Base-by-base conservation (phyloP, 2,797 vertebrate genomes). In the Acridotheres tristis region DNA sequence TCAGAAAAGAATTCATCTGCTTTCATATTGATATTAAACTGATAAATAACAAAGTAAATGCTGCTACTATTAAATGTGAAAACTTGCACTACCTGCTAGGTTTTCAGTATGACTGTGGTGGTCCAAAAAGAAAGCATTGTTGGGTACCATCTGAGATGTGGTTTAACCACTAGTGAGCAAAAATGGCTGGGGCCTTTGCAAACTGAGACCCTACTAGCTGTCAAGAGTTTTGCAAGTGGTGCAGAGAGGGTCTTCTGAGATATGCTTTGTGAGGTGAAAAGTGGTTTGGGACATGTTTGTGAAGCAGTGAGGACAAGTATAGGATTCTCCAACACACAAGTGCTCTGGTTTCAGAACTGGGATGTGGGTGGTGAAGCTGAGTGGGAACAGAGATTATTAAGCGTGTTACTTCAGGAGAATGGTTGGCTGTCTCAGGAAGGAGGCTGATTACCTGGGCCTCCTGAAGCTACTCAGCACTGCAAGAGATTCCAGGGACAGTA, bases 391-490 rank as follows among this genome's bases (percentile, higher is more conserved):
- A 32, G 21, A 22, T 51, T 51, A 63, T 57, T n/a, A 55, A 36
- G 50, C 0, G 0, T 10, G 1, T 32, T 48, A 20, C 0, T 4
- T 59, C 22, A 42, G 23, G 30, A 30, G 25, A 69, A 66, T 27
- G 26, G 8, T 7, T 62, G 16, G 1, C 3, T 76, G 5, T n/a
- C 12, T 80, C 32, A 42, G 25, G 32, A 85, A 58, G 32, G 18
- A 81, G 27, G 6, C 10, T 67, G 32, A 34, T 50, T 48, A 3
- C 15, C 67, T 0, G 0, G 69, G 15, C 5, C 6, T 5, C 67
- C 47, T 85, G 55, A 58, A 84, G 11, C 16, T 68, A 14, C 15
- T 84, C 42, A 82, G 25, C 17, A 57, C 5, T 16, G 14, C 45
- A 62, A 59, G 38, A 48, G 2, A 13, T 80, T 72, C 17, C 42